These are phyloP conservation scores for Nyctalus aviator DNA, from an alignment of 2,797 vertebrate species.

Conservation along the genomic window DNA sequence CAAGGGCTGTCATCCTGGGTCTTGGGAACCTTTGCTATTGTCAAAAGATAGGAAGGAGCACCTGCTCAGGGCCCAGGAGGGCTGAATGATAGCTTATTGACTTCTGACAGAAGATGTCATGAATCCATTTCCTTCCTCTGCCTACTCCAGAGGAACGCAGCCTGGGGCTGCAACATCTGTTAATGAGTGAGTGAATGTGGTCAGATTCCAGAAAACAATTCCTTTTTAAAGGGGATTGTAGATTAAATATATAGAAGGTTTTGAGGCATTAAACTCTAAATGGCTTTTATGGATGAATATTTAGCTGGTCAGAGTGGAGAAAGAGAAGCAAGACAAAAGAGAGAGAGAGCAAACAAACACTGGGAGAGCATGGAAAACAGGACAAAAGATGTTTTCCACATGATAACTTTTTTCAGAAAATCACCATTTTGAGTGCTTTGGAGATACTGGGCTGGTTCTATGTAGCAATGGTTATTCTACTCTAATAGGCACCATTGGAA, in stretches of 20 bases:
- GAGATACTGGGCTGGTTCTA: neutral
- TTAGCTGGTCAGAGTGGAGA: neutral
- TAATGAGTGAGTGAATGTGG: constrained; percentile 52
- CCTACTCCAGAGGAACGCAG: constrained; percentile 50
- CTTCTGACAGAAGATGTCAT: constrained; percentile 78
- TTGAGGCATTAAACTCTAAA: neutral
- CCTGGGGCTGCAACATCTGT: constrained; percentile 80
- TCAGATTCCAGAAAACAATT: constrained; percentile 57
- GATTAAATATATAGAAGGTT: constrained; percentile 11
- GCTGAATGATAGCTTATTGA: constrained; percentile 75
- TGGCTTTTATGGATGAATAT: neutral
- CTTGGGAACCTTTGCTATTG: constrained; percentile 74
- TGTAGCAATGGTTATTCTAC: neutral
- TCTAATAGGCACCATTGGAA: neutral
- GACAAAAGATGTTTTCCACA: neutral
- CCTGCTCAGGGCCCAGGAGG: constrained; percentile 75
- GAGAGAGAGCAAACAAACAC: neutral
- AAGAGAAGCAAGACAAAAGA: neutral
- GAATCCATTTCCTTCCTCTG: constrained; percentile 56
- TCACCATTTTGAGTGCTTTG: neutral
- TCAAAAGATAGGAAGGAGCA: constrained; percentile 77
- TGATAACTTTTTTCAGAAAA: neutral
- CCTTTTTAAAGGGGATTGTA: constrained; percentile 20
- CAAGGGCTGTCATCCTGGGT: constrained; percentile 69
- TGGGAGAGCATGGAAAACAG: neutral